Conservation (phyloP, 2,888 invertebrate genomes). For the Electrophaes corylata region DNA sequence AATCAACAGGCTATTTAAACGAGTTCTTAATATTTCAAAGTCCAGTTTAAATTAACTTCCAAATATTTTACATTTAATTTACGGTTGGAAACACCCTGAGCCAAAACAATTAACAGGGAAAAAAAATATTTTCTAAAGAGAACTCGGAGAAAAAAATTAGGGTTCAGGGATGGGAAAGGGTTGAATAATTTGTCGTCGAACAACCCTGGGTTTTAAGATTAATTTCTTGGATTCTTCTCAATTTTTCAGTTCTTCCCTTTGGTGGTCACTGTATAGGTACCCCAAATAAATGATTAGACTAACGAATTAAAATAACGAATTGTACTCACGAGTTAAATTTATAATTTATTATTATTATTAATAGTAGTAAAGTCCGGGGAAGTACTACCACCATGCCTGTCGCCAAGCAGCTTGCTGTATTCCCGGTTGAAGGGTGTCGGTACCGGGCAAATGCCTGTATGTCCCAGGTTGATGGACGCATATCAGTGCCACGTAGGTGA, state of each 20-base stretch:
- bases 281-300: no score
- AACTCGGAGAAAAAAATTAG: conserved; percentile 49
- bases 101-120: conserved; percentile 50
- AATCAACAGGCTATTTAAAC: not conserved
- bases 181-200: conserved; percentile 46
- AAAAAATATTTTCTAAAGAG: conserved; percentile 48
- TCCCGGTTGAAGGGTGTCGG: no score
- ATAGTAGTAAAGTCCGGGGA: no score
- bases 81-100: conserved; percentile 20
- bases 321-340: no score
- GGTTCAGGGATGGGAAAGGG: conserved; percentile 30
- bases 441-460: no score
- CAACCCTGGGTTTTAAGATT: conserved; percentile 38
- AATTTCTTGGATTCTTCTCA: conserved; percentile 32
- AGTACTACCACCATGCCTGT: no score
- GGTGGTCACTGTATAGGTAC: no score
- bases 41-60: conserved; percentile 42
- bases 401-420: no score
- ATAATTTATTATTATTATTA: no score
- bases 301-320: no score
- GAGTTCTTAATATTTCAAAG: conserved; percentile 41
- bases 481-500: no score
- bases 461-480: no score
- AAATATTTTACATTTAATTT: conserved; percentile 29
- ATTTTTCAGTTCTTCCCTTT: not conserved